phyloP scores from a whole-genome alignment of 1,140 invertebrate species.

The Hypothenemus hampei region DNA sequence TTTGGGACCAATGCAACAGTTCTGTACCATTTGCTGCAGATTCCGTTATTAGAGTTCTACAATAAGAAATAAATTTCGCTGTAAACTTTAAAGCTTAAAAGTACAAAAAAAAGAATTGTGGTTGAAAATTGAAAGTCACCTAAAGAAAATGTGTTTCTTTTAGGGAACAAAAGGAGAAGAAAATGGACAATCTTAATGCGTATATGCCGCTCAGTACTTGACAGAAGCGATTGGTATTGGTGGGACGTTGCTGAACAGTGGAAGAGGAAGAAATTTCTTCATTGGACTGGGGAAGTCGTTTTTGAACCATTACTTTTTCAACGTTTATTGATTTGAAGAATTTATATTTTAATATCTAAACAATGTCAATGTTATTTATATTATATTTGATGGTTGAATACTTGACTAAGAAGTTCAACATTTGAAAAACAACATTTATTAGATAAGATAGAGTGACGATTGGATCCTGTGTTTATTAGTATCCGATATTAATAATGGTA shows the following conservation, averaged over 20 bases:
- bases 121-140: too few species aligned
- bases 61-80: too few species aligned
- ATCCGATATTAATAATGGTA: slow-evolving; percentile 33
- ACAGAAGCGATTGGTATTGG: slow-evolving; percentile 40
- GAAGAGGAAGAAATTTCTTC: slow-evolving; percentile 28
- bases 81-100: too few species aligned
- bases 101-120: too few species aligned
- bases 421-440: slow-evolving; percentile 30
- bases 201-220: slow-evolving; percentile 45
- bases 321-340: too few species aligned
- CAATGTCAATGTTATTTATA: slow-evolving; percentile 34
- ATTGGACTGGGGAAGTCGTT: slow-evolving; percentile 12
- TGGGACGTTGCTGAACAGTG: slow-evolving; percentile 40
- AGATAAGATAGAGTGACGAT: slow-evolving; percentile 14
- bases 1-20: too few species aligned
- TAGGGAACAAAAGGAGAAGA: slow-evolving; percentile 66
- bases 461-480: slow-evolving; percentile 8
- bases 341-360: slow-evolving; percentile 16
- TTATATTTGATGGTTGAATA: too few species aligned
- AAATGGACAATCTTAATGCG: slow-evolving; percentile 62
- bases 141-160: too few species aligned
- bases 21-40: too few species aligned
- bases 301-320: too few species aligned
- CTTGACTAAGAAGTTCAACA: slow-evolving; percentile 38
- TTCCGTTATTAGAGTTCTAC: too few species aligned